These are phyloP conservation scores for Agrilus mali DNA, from an alignment of 2,888 invertebrate genomes.

Conservation along the genomic window DNA sequence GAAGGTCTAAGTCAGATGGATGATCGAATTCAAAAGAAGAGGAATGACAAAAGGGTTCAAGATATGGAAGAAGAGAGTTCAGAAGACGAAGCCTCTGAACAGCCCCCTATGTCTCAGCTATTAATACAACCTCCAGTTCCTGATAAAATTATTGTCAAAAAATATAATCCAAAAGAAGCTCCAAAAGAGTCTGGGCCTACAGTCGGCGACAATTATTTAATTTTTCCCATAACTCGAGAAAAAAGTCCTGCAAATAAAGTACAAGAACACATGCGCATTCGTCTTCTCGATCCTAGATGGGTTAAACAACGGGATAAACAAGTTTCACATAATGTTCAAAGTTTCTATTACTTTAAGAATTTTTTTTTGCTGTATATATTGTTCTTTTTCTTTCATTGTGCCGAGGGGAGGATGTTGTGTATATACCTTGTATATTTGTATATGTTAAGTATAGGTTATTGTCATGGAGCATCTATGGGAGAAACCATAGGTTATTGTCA, in stretches of 20 bases:
- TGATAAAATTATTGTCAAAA: slow-evolving; percentile 90
- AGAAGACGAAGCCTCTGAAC: slow-evolving; percentile 47
- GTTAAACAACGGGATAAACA: slow-evolving; percentile 92
- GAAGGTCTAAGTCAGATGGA: slow-evolving; percentile 55
- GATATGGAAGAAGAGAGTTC: slow-evolving; percentile 89
- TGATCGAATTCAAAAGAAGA: slow-evolving; percentile 37
- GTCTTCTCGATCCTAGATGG: slow-evolving; percentile 92
- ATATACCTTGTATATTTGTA: no score
- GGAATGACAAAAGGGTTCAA: slow-evolving; percentile 54
- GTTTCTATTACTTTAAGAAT: no score
- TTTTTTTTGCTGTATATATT: no score
- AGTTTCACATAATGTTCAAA: slow-evolving; percentile 84
- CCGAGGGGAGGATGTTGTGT: no score
- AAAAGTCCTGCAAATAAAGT: slow-evolving; percentile 94
- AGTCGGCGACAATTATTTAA: slow-evolving; percentile 77
- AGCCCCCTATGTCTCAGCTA: slow-evolving; percentile 25
- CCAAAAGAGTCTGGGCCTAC: slow-evolving; percentile 47
- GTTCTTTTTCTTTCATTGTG: no score
- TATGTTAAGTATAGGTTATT: no score
- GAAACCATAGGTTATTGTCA: no score
- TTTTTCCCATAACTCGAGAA: slow-evolving; percentile 97
- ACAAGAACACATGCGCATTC: slow-evolving; percentile 96
- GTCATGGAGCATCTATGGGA: no score
- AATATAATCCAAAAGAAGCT: slow-evolving; percentile 88
- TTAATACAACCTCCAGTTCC: slow-evolving; percentile 60